Percentiles rank a stretch among this genome's conserved stretches.
Evolutionary conservation across 2,797 vertebrate species (phyloP).

Genomic region (Rhabdomys pumilio): DNA sequence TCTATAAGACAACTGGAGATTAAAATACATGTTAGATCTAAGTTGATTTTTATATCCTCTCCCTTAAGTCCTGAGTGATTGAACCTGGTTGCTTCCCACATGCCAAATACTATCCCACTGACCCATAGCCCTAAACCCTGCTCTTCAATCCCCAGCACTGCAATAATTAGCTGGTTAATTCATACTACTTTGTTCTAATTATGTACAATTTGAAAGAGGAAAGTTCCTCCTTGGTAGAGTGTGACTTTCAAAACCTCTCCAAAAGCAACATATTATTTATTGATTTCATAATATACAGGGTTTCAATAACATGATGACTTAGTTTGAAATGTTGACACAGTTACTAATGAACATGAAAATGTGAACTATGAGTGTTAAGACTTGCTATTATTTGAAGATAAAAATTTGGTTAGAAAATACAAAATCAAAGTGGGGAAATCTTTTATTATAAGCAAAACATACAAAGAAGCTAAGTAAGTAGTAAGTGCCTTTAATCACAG

Average conservation of each 20-base stretch:
- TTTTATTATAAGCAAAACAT: slow-evolving; percentile 59
- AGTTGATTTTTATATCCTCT: not conserved
- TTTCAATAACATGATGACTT: slow-evolving; percentile 35
- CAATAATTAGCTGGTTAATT: not conserved
- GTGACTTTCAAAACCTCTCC: slow-evolving; percentile 46
- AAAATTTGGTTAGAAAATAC: slow-evolving; percentile 36
- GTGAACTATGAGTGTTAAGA: slow-evolving; percentile 12
- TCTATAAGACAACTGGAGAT: not conserved
- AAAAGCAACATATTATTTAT: slow-evolving; percentile 53
- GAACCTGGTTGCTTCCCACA: not conserved
- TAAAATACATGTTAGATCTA: slow-evolving; percentile 46
- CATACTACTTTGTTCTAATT: slow-evolving; percentile 19
- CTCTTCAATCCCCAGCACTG: not conserved
- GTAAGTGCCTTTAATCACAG: not conserved
- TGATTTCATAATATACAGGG: slow-evolving; percentile 55
- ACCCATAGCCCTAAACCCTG: not conserved
- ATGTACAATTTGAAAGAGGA: slow-evolving; percentile 54
- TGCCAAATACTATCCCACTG: not conserved
- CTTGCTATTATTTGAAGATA: slow-evolving; percentile 58
- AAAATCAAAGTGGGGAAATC: slow-evolving; percentile 48
- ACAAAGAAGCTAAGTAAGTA: not conserved
- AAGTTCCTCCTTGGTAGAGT: not conserved
- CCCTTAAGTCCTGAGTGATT: not conserved
- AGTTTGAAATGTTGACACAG: slow-evolving; percentile 61
- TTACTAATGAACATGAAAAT: slow-evolving; percentile 42